phyloP scores from a whole-genome alignment of 2,888 invertebrate species.

The Eumacrocentrus americanus region DNA sequence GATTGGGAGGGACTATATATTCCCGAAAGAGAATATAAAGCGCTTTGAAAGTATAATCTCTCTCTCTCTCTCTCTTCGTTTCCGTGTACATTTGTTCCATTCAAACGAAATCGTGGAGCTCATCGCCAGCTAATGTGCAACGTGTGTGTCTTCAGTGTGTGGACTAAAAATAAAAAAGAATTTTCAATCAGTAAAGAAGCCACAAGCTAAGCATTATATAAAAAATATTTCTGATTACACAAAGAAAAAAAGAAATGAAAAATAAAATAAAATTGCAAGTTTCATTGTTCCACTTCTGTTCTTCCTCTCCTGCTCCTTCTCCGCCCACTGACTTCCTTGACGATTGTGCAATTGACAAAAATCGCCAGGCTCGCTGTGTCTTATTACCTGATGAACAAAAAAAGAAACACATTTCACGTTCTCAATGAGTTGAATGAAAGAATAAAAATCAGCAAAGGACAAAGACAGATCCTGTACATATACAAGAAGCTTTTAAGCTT shows the following conservation, averaged over 20 bases:
- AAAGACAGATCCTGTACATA: neutral
- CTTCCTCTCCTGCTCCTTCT: neutral
- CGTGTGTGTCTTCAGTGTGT: no score
- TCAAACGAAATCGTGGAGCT: slow-evolving; percentile 18
- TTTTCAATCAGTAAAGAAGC: neutral
- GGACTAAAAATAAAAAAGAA: neutral
- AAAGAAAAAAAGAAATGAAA: neutral
- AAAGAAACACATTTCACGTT: neutral
- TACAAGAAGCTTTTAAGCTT: slow-evolving; percentile 9
- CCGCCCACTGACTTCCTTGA: neutral
- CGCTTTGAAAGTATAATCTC: slow-evolving; percentile 34
- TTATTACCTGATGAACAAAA: neutral
- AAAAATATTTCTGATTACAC: slow-evolving; percentile 11
- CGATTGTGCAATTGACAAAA: neutral
- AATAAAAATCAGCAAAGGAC: neutral
- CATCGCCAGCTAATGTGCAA: slow-evolving; percentile 1
- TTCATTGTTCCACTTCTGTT: neutral
- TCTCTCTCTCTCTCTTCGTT: neutral
- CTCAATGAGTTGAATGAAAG: neutral
- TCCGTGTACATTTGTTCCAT: slow-evolving; percentile 11
- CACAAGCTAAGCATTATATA: neutral
- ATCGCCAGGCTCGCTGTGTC: neutral
- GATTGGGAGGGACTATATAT: no score
- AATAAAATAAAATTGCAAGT: neutral
- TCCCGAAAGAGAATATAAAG: slow-evolving; percentile 10